Percentiles rank a stretch among this genome's conserved stretches.
These are phyloP conservation scores for Cheirogaleus medius DNA, from an alignment of 2,113 vertebrate genomes.

Conservation along the genomic window DNA sequence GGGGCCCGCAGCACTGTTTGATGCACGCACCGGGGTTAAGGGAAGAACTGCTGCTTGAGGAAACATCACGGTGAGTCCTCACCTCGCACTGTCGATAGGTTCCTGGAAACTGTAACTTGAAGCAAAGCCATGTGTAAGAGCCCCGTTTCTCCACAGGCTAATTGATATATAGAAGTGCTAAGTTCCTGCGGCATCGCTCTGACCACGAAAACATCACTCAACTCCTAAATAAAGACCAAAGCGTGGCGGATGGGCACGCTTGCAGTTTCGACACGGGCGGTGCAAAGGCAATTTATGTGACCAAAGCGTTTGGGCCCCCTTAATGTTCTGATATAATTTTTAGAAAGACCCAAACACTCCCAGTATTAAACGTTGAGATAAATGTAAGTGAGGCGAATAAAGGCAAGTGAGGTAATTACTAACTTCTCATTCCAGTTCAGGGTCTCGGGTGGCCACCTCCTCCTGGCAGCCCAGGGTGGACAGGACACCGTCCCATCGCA, in stretches of 20 bases:
- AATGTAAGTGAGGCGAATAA: background rate
- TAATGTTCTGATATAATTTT: no score
- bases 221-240: background rate
- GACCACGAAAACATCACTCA: background rate
- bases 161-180: background rate
- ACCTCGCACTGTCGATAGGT: background rate
- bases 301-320: no score
- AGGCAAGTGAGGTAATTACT: background rate
- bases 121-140: background rate
- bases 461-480: background rate
- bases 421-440: background rate
- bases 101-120: background rate
- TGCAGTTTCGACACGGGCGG: no score
- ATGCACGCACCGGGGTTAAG: accelerated
- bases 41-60: background rate
- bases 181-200: background rate
- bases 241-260: no score
- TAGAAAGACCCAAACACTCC: background rate
- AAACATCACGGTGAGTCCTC: background rate
- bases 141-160: background rate
- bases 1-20: no score
- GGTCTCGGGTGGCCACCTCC: background rate
- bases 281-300: no score
- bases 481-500: background rate
- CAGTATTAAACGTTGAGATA: background rate